These are phyloP conservation scores for Brachypterus glaber DNA, from an alignment of 2,888 invertebrate genomes.

Conservation along the genomic window DNA sequence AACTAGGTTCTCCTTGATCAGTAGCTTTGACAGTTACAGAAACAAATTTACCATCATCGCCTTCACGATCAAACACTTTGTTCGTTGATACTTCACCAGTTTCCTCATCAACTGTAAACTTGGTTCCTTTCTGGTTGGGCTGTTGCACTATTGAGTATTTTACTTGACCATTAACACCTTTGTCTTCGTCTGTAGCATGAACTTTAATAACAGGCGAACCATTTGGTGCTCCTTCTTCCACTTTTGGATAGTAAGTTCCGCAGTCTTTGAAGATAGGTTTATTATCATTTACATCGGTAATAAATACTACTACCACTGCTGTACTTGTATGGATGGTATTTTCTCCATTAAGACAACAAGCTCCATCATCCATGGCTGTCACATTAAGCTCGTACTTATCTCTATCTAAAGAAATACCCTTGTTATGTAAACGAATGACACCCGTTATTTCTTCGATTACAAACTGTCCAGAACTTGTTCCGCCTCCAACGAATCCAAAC, in stretches of 20 bases:
- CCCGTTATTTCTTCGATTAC: slow-evolving; percentile 93
- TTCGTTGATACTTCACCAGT: slow-evolving; percentile 92
- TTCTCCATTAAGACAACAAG: slow-evolving; percentile 87
- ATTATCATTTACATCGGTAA: slow-evolving; percentile 95
- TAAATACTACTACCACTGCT: slow-evolving; percentile 91
- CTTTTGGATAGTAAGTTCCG: slow-evolving; percentile 84
- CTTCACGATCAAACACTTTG: slow-evolving; percentile 94
- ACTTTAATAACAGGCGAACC: slow-evolving; percentile 88
- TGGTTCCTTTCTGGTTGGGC: slow-evolving; percentile 88
- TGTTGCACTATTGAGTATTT: slow-evolving; percentile 96
- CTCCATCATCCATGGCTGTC: slow-evolving; percentile 94
- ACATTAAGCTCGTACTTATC: slow-evolving; percentile 96
- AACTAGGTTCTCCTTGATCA: slow-evolving; percentile 94
- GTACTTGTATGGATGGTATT: slow-evolving; percentile 85
- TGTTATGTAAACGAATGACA: slow-evolving; percentile 81
- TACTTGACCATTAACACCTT: slow-evolving; percentile 90
- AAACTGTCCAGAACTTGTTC: slow-evolving; percentile 84
- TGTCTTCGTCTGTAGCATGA: slow-evolving; percentile 90
- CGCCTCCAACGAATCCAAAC: slow-evolving; percentile 85
- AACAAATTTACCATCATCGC: slow-evolving; percentile 92
- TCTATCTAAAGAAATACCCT: slow-evolving; percentile 76
- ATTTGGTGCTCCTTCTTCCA: slow-evolving; percentile 89
- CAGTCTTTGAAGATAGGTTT: slow-evolving; percentile 95
- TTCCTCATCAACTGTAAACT: slow-evolving; percentile 91
- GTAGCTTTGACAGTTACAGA: slow-evolving; percentile 96